Evolutionary conservation across 92 coral and sea anemone genomes (phyloP).

Genomic region (Blastomussa wellsi): DNA sequence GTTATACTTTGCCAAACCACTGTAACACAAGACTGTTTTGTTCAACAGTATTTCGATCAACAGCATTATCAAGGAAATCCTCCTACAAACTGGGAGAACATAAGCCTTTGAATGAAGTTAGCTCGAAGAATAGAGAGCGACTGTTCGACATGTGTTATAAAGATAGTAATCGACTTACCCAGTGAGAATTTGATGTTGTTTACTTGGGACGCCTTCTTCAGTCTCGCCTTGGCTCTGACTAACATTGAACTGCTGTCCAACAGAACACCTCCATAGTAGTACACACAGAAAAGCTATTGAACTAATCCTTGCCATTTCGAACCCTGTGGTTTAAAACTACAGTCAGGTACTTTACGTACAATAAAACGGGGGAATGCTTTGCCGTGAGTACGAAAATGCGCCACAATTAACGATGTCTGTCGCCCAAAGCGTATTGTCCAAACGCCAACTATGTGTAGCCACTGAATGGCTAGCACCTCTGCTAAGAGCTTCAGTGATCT

Average conservation of each 20-base stretch:
- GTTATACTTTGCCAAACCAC: neutral
- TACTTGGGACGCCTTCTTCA: constrained; percentile 2
- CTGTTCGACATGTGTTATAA: neutral
- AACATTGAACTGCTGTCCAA: constrained; percentile 23
- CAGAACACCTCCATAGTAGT: constrained; percentile 2
- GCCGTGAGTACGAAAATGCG: constrained; percentile 2
- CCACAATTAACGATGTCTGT: neutral
- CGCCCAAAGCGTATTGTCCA: neutral
- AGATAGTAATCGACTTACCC: constrained; percentile 45
- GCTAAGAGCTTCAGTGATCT: neutral
- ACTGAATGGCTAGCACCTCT: neutral
- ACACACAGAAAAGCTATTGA: constrained; percentile 4
- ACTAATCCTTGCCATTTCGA: constrained; percentile 14
- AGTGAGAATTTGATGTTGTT: constrained; percentile 44
- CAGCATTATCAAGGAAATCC: neutral
- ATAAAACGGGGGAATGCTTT: neutral
- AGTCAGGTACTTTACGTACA: neutral
- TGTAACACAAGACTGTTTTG: constrained; percentile 33
- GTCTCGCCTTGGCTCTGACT: constrained; percentile 27
- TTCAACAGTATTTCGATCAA: neutral
- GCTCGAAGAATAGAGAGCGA: neutral
- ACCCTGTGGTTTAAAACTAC: neutral
- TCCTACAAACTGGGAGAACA: no score
- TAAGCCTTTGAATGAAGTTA: neutral
- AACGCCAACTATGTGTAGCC: neutral